phyloP scores from a whole-genome alignment of 2,113 vertebrate genomes.

The Myodes glareolus region DNA sequence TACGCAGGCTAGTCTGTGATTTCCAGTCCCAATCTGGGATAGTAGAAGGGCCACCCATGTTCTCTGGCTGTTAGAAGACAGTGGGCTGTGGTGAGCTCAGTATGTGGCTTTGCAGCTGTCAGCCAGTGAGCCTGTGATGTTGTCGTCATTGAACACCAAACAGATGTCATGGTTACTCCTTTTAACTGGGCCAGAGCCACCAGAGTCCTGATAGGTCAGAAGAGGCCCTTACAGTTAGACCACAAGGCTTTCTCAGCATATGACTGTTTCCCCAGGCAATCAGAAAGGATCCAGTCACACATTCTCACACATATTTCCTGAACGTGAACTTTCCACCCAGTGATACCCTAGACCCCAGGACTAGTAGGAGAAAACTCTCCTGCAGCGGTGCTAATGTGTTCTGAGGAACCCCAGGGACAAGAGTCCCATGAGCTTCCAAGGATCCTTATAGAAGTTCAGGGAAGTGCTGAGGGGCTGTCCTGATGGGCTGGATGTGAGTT shows the following conservation, averaged over 20 bases:
- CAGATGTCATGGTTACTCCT: neutral
- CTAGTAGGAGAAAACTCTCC: neutral
- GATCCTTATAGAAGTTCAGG: neutral
- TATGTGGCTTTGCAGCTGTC: rapidly evolving
- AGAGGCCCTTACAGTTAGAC: neutral
- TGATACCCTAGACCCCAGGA: rapidly evolving
- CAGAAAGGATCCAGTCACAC: neutral
- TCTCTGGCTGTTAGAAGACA: neutral
- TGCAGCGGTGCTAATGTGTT: rapidly evolving
- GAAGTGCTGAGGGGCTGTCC: neutral
- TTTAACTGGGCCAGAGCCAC: neutral
- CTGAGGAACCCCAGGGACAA: neutral
- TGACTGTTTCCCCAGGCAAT: neutral
- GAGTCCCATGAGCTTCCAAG: neutral
- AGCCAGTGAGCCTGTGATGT: rapidly evolving
- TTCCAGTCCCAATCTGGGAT: neutral
- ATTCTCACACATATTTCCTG: neutral
- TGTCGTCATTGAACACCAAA: rapidly evolving
- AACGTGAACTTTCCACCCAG: neutral
- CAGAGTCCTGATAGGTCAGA: neutral
- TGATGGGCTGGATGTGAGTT: neutral
- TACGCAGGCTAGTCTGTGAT: rapidly evolving
- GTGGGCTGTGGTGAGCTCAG: rapidly evolving
- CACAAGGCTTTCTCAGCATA: neutral
- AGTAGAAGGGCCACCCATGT: rapidly evolving